A percentile compares a stretch with the other conserved stretches of the same genome.
phyloP scores from a whole-genome alignment of 2,888 invertebrate genomes.

The Reticulitermes lucifugus region DNA sequence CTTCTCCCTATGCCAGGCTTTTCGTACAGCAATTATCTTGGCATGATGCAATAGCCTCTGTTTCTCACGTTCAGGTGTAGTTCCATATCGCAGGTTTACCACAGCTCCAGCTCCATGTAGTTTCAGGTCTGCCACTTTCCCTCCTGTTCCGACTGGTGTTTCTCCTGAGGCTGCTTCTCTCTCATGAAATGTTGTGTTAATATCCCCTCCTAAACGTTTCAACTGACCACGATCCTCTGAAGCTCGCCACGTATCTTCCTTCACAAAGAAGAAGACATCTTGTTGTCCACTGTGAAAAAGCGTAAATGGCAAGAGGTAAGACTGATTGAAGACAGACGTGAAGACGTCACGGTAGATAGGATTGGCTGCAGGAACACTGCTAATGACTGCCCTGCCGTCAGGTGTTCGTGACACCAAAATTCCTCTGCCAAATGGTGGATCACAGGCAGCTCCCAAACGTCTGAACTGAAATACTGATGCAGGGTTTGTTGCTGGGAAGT shows the following conservation, averaged over 20 bases:
- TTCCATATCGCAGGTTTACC: slow-evolving; percentile 94
- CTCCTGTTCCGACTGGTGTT: slow-evolving; percentile 53
- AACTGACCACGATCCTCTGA: slow-evolving; percentile 89
- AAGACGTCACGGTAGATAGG: slow-evolving; percentile 92
- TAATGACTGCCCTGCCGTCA: slow-evolving; percentile 82
- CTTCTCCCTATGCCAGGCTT: slow-evolving; percentile 94
- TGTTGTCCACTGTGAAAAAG: slow-evolving; percentile 90
- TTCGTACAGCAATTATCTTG: slow-evolving; percentile 84
- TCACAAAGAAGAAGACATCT: slow-evolving; percentile 93
- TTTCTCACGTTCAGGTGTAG: slow-evolving; percentile 89
- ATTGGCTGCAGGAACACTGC: slow-evolving; percentile 88
- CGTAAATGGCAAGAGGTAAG: slow-evolving; percentile 87
- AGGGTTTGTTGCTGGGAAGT: slow-evolving; percentile 78
- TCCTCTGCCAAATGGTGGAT: slow-evolving; percentile 85
- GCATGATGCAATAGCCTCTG: slow-evolving; percentile 92
- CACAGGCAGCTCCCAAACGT: slow-evolving; percentile 77
- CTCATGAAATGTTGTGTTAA: slow-evolving; percentile 93
- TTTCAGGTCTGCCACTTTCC: slow-evolving; percentile 78
- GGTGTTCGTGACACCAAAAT: slow-evolving; percentile 85
- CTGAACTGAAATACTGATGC: slow-evolving; percentile 54
- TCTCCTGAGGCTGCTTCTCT: slow-evolving; percentile 70
- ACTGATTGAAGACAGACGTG: slow-evolving; percentile 92
- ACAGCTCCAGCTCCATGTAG: slow-evolving; percentile 92
- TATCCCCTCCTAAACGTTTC: slow-evolving; percentile 89
- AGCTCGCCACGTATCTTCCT: slow-evolving; percentile 91